Evolutionary conservation across 2,888 invertebrate species (phyloP).

Genomic region (Allygus modestus): DNA sequence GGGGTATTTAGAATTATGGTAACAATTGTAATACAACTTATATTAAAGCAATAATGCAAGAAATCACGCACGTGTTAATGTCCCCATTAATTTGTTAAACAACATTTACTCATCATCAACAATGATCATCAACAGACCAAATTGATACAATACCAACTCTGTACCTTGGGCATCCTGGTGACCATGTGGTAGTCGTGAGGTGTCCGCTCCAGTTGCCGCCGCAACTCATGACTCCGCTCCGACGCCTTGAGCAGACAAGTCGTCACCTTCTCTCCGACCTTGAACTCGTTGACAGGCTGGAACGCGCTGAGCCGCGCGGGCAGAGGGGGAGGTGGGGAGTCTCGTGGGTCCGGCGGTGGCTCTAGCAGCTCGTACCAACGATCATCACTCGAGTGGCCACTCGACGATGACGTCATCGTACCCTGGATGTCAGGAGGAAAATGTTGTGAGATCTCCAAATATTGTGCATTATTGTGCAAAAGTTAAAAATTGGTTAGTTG

Average conservation of each 20-base stretch:
- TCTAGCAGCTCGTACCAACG: slow-evolving; percentile 79
- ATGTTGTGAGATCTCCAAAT: too few species aligned
- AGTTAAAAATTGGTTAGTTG: too few species aligned
- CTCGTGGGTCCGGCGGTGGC: slow-evolving; percentile 70
- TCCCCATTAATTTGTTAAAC: too few species aligned
- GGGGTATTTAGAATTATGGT: too few species aligned
- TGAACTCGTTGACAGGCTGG: slow-evolving; percentile 73
- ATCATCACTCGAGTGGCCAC: slow-evolving; percentile 81
- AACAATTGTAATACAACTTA: too few species aligned
- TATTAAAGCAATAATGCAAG: too few species aligned
- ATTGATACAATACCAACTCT: too few species aligned
- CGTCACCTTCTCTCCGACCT: slow-evolving; percentile 76
- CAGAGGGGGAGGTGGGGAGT: slow-evolving; percentile 76
- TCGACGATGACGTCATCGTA: slow-evolving; percentile 80
- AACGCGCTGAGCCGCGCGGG: slow-evolving; percentile 74
- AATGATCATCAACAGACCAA: too few species aligned
- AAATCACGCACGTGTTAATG: too few species aligned
- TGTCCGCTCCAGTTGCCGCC: slow-evolving; percentile 67
- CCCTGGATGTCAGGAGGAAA: slow-evolving; percentile 74
- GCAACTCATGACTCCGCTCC: slow-evolving; percentile 74
- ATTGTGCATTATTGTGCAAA: too few species aligned
- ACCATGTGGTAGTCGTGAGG: slow-evolving; percentile 70
- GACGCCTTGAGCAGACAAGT: slow-evolving; percentile 70
- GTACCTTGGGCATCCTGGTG: slow-evolving; percentile 66
- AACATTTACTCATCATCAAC: too few species aligned